These are phyloP conservation scores for Varecia variegata DNA, from an alignment of 2,797 vertebrate genomes.

Conservation along the genomic window DNA sequence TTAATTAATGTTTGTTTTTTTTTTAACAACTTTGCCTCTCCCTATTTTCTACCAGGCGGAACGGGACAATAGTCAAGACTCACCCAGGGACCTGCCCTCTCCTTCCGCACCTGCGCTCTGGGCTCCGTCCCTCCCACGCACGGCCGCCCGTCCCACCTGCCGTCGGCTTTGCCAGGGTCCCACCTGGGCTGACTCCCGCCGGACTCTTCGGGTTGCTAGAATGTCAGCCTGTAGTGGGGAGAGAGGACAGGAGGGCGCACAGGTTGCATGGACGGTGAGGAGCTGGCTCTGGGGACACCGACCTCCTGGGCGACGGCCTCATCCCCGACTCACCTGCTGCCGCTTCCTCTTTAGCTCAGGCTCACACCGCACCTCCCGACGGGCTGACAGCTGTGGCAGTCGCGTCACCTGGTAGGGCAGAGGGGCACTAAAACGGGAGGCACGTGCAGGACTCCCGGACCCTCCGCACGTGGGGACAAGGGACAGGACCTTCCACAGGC, in stretches of 20 bases:
- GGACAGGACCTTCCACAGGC: not conserved
- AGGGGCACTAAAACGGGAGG: not conserved
- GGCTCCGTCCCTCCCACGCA: not conserved
- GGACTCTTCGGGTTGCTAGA: not conserved
- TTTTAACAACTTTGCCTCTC: slow-evolving; percentile 49
- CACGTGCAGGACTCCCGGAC: not conserved
- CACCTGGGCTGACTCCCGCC: not conserved
- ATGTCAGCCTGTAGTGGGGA: not conserved
- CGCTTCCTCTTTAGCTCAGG: slow-evolving; percentile 13
- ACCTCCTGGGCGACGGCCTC: not conserved
- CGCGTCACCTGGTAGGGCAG: not conserved
- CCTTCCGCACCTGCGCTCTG: not conserved
- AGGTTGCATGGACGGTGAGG: not conserved
- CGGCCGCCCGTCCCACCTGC: not conserved
- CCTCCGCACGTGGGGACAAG: not conserved
- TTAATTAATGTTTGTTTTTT: not conserved
- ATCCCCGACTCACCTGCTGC: not conserved
- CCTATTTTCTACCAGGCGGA: slow-evolving; percentile 78
- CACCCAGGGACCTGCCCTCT: too few species aligned
- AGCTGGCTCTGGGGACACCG: not conserved
- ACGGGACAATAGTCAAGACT: not conserved
- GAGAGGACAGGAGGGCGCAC: not conserved
- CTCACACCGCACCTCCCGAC: not conserved
- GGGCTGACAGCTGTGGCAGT: not conserved
- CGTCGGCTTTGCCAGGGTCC: not conserved